Evolutionary conservation across 2,797 vertebrate species (phyloP).

Genomic region (Crocidura indochinensis): DNA sequence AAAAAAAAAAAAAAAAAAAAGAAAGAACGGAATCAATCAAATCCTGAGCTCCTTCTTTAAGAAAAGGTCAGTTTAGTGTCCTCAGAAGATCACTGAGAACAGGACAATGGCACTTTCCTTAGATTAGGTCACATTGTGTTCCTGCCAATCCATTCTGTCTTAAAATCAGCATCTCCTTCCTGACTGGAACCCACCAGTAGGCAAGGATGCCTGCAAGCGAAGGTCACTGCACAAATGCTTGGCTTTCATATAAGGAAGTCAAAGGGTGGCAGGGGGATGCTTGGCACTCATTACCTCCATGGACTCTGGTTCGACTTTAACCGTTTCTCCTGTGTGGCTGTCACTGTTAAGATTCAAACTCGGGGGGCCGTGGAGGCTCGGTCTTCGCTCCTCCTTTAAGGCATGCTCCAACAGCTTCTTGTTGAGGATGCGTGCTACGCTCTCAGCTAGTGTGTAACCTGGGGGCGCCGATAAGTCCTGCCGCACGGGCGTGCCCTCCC

Average conservation of each 20-base stretch:
- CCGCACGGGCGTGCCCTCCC: slow-evolving; percentile 93
- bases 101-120: background rate
- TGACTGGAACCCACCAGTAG: background rate
- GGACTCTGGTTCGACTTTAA: slow-evolving; percentile 93
- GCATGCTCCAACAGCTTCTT: slow-evolving; percentile 97
- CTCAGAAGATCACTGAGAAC: background rate
- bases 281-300: slow-evolving; percentile 95
- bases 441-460: slow-evolving; percentile 96
- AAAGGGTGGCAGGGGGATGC: background rate
- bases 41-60: background rate
- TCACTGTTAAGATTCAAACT: slow-evolving; percentile 88
- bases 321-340: slow-evolving; percentile 91
- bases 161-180: background rate
- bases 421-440: slow-evolving; percentile 96
- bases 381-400: slow-evolving; percentile 94
- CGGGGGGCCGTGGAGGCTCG: slow-evolving; percentile 87
- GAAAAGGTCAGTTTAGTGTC: background rate
- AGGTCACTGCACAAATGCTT: background rate
- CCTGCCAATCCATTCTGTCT: background rate
- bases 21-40: background rate
- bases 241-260: background rate
- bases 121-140: background rate
- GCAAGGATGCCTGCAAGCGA: background rate
- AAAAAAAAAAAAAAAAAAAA: no score
- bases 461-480: slow-evolving; percentile 97